Evolutionary conservation across 1,140 invertebrate genomes (phyloP).

Genomic region (Caenorhabditis inopinata): DNA sequence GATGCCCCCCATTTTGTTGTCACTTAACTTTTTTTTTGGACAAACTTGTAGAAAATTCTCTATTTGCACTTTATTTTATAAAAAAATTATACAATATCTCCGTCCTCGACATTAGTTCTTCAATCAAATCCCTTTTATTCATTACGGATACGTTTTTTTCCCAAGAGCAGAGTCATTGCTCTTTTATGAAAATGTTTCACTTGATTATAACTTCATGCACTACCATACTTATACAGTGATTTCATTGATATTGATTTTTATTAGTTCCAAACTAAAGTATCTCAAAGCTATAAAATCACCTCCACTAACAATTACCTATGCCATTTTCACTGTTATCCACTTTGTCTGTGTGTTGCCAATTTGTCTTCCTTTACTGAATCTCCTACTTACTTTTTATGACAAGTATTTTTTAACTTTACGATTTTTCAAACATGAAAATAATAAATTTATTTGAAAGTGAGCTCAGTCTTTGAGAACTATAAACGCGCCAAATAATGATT

Average conservation of each 20-base stretch:
- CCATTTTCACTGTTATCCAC: neutral
- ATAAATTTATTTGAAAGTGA: neutral
- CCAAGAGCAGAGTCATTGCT: neutral
- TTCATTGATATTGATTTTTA: neutral
- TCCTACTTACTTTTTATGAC: neutral
- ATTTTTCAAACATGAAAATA: neutral
- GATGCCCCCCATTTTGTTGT: neutral
- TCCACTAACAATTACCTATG: neutral
- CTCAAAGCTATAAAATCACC: neutral
- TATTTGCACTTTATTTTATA: too few species aligned
- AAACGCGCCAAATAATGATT: neutral
- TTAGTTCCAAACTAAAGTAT: constrained; percentile 17
- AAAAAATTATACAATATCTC: too few species aligned
- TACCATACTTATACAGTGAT: neutral
- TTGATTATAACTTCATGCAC: neutral
- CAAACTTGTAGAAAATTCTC: neutral
- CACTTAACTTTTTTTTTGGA: neutral
- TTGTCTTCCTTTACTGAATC: neutral
- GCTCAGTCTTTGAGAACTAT: neutral
- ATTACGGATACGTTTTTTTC: neutral
- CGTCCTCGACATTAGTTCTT: too few species aligned
- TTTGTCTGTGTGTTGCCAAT: neutral
- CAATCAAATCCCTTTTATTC: neutral
- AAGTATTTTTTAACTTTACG: neutral
- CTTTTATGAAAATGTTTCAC: neutral